Conservation (phyloP, 2,797 vertebrate genomes). For the Pantherophis alleghaniensis region DNA sequence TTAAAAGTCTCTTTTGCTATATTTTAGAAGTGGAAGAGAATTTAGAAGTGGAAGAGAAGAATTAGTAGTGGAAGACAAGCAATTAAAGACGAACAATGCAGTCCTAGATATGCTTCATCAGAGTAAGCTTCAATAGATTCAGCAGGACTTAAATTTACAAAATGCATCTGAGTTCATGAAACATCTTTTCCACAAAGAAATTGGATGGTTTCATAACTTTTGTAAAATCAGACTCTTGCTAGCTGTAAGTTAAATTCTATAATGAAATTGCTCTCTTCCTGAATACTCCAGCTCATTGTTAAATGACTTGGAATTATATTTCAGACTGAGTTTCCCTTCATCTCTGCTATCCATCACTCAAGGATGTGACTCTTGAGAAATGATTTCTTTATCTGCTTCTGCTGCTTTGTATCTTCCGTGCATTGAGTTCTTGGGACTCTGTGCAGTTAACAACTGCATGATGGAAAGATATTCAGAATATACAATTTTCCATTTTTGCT, state of each 20-base stretch:
- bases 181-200: background rate
- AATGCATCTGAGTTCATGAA: background rate
- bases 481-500: background rate
- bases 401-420: background rate
- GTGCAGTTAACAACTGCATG: background rate
- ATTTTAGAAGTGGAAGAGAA: background rate
- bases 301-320: background rate
- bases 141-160: background rate
- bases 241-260: background rate
- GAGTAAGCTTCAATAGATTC: background rate
- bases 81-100: background rate
- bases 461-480: background rate
- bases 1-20: background rate
- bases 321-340: background rate
- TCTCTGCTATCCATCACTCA: background rate
- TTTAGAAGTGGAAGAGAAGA: background rate
- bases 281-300: background rate
- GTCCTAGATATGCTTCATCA: background rate
- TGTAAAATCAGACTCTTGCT: background rate
- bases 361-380: background rate
- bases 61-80: no score
- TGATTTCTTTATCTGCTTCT: background rate
- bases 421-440: background rate
- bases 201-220: background rate
- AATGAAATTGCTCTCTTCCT: slow-evolving; percentile 1